These are phyloP conservation scores for Trichoplusia ni DNA, from an alignment of 1,140 invertebrate species.

Conservation along the genomic window DNA sequence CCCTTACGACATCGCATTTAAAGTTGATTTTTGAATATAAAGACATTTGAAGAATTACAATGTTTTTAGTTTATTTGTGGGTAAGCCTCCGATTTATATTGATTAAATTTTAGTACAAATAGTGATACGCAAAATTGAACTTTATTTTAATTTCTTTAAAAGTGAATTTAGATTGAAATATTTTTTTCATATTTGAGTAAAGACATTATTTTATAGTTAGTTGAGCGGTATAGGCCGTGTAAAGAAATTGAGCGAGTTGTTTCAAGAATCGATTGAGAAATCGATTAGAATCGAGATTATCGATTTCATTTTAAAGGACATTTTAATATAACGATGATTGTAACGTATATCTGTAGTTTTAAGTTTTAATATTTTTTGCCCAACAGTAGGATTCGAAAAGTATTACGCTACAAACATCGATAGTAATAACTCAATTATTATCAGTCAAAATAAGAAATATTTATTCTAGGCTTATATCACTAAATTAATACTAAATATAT, in stretches of 20 bases:
- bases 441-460: conserved; percentile 1
- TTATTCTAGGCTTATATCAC: neutral
- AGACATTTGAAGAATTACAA: too few relatives aligned
- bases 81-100: too few relatives aligned
- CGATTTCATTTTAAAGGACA: too few relatives aligned
- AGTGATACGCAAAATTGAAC: too few relatives aligned
- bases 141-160: too few relatives aligned
- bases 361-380: neutral
- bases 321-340: too few relatives aligned
- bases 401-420: neutral
- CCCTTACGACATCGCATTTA: too few relatives aligned
- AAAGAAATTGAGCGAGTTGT: neutral
- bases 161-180: neutral
- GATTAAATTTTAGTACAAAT: too few relatives aligned
- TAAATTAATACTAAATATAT: neutral
- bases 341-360: neutral
- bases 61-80: too few relatives aligned
- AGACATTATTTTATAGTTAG: neutral
- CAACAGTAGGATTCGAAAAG: neutral
- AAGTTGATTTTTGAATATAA: too few relatives aligned
- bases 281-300: neutral
- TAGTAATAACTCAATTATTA: too few relatives aligned
- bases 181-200: neutral
- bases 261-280: neutral
- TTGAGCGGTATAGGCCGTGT: conserved; percentile 1